These are phyloP conservation scores for Macrobrachium rosenbergii DNA, from an alignment of 1,140 invertebrate species.

Conservation along the genomic window DNA sequence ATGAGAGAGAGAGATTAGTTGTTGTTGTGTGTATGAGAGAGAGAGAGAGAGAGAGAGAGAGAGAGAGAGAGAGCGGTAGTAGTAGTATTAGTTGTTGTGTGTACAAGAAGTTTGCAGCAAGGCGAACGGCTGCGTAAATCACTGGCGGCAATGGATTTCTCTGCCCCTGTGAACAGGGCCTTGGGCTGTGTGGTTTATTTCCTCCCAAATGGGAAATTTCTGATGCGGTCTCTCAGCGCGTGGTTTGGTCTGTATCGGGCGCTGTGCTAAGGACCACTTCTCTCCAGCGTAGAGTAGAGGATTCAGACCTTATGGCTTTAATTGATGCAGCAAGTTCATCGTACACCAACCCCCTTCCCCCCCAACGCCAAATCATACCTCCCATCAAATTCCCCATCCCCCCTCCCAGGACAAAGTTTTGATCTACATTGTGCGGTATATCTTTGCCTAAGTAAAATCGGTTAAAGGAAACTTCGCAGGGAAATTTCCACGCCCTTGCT, in stretches of 20 bases:
- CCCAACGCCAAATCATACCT: not conserved
- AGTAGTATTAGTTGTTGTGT: not conserved
- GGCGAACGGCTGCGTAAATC: constrained; percentile 8
- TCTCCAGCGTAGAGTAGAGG: not conserved
- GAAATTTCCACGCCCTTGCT: too few species aligned
- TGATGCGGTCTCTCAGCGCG: not conserved
- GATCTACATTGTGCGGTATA: too few species aligned
- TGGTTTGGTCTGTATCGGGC: not conserved
- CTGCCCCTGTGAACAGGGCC: constrained; percentile 14
- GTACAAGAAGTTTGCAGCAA: not conserved
- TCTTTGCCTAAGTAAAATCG: too few species aligned
- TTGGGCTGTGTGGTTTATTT: constrained; percentile 11
- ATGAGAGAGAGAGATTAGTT: constrained; percentile 8
- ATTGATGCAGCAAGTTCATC: constrained; percentile 34
- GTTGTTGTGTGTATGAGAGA: too few species aligned
- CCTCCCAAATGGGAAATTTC: not conserved
- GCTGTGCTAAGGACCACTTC: not conserved
- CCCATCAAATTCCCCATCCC: too few species aligned
- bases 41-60: constrained; percentile 2
- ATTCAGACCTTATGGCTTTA: constrained; percentile 14
- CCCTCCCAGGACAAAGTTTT: too few species aligned
- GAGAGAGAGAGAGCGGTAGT: not conserved
- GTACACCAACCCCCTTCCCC: not conserved
- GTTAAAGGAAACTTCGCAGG: too few species aligned
- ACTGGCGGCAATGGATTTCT: constrained; percentile 15